Percentiles rank a stretch among this genome's conserved stretches.
phyloP scores from a whole-genome alignment of 2,888 invertebrate species.

The Melanostoma mellinum region DNA sequence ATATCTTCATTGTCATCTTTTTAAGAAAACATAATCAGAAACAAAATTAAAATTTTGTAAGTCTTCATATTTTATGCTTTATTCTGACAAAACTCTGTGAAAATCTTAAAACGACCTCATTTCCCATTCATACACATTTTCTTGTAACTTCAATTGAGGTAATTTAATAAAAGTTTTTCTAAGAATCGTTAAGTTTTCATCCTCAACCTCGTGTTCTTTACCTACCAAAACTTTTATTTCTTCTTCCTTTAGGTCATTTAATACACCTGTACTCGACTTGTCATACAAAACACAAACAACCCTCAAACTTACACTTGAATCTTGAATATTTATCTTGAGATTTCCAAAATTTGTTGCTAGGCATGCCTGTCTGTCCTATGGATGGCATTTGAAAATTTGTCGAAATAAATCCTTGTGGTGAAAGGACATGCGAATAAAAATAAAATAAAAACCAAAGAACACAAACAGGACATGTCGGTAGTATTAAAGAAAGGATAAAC shows the following conservation, averaged over 20 bases:
- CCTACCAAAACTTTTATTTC: not conserved
- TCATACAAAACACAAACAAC: too few relatives aligned
- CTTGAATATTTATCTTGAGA: slow-evolving; percentile 16
- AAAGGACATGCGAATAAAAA: slow-evolving; percentile 48
- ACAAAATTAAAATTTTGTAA: not conserved
- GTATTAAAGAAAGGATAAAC: slow-evolving; percentile 17
- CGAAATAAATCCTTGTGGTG: slow-evolving; percentile 64
- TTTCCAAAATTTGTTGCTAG: not conserved
- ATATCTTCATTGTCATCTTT: too few relatives aligned
- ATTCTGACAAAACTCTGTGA: not conserved
- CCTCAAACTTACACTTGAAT: not conserved
- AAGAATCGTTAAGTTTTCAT: slow-evolving; percentile 3
- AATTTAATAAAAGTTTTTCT: slow-evolving; percentile 39
- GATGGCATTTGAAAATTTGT: slow-evolving; percentile 55
- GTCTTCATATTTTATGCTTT: not conserved
- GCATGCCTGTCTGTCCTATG: not conserved
- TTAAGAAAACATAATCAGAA: not conserved
- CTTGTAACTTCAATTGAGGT: slow-evolving; percentile 17
- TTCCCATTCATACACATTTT: not conserved
- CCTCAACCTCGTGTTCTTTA: not conserved
- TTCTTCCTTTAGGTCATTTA: not conserved
- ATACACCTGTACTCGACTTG: too few relatives aligned
- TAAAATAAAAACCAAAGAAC: slow-evolving; percentile 3
- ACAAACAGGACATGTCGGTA: slow-evolving; percentile 40
- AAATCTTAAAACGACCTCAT: slow-evolving; percentile 31